These are phyloP conservation scores for Chiroxiphia lanceolata DNA, from an alignment of 2,797 vertebrate genomes.

Conservation along the genomic window DNA sequence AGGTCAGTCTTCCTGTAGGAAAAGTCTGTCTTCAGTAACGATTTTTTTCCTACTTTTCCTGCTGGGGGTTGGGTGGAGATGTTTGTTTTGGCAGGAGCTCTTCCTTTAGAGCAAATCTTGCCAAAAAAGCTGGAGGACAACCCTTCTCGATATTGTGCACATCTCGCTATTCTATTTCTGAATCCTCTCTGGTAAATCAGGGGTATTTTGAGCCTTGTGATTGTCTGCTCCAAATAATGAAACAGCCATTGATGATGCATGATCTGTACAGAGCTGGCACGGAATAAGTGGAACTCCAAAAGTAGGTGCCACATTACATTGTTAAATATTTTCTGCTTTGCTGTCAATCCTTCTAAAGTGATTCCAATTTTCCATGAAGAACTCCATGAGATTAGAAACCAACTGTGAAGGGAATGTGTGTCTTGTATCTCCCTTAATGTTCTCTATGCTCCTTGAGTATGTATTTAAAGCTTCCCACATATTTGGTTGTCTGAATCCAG, in stretches of 20 bases:
- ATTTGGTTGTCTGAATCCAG: not conserved
- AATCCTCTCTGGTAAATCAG: not conserved
- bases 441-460: not conserved
- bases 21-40: conserved; percentile 11
- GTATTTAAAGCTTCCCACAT: not conserved
- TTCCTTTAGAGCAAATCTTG: not conserved
- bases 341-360: not conserved
- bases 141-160: not conserved
- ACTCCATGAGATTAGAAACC: not conserved
- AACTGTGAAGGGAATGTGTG: not conserved
- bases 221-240: not conserved
- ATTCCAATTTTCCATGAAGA: not conserved
- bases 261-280: not conserved
- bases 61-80: not conserved
- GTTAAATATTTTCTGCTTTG: not conserved
- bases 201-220: not conserved
- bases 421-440: not conserved
- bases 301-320: not conserved
- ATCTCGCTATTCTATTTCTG: not conserved
- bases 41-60: not conserved
- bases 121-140: not conserved
- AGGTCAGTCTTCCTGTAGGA: conserved; percentile 12
- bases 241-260: not conserved
- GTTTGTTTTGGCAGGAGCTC: conserved; percentile 9
- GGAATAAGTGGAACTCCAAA: not conserved